Conservation (phyloP, 2,113 vertebrate genomes). For the Xiphophorus couchianus region DNA sequence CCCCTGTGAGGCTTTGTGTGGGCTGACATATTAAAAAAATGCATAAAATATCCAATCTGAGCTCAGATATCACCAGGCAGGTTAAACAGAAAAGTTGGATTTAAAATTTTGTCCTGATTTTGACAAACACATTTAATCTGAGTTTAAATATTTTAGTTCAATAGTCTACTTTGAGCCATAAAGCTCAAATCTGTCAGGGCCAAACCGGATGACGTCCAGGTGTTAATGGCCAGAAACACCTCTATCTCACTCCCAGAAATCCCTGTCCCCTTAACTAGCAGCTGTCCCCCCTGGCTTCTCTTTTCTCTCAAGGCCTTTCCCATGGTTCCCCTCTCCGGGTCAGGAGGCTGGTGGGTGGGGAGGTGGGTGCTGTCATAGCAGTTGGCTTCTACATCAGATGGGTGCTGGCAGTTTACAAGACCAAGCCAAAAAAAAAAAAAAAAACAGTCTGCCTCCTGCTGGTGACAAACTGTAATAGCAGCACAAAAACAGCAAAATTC, state of each 20-base stretch:
- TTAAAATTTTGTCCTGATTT: slow-evolving; percentile 17
- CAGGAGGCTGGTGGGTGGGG: slow-evolving; percentile 33
- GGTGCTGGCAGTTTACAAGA: slow-evolving; percentile 11
- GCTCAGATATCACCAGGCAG: slow-evolving; percentile 2
- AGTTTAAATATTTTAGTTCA: slow-evolving; percentile 4
- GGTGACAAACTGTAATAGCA: slow-evolving; percentile 33
- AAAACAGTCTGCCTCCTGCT: slow-evolving; percentile 60
- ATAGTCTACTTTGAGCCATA: slow-evolving; percentile 17
- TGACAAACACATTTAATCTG: slow-evolving; percentile 1
- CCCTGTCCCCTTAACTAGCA: slow-evolving; percentile 35
- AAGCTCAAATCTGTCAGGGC: slow-evolving; percentile 34
- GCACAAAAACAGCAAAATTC: neutral
- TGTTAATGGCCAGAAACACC: slow-evolving; percentile 28
- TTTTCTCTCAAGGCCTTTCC: slow-evolving; percentile 53
- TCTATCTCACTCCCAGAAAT: neutral
- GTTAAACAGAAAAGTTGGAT: slow-evolving; percentile 13
- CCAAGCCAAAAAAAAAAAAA: neutral
- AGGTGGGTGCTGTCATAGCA: slow-evolving; percentile 55
- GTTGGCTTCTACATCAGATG: slow-evolving; percentile 56
- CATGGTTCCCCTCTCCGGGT: slow-evolving; percentile 41
- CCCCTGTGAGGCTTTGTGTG: slow-evolving; percentile 61
- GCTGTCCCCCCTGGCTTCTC: slow-evolving; percentile 57
- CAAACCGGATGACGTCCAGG: slow-evolving; percentile 23
- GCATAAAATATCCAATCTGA: slow-evolving; percentile 9
- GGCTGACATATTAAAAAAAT: slow-evolving; percentile 25